phyloP scores from a whole-genome alignment of 1,140 invertebrate species.

The Chlorops oryzae region DNA sequence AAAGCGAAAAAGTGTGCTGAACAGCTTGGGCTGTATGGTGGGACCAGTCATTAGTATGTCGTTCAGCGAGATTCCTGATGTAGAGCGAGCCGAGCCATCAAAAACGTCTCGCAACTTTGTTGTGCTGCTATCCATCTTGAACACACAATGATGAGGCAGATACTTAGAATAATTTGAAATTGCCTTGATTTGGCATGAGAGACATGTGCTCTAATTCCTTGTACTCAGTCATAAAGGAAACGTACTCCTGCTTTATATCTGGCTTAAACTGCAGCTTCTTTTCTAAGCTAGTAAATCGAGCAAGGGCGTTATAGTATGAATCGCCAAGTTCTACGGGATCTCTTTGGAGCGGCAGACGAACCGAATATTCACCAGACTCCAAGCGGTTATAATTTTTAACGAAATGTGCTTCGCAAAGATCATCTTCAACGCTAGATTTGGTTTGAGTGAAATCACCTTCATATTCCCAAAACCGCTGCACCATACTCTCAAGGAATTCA shows the following conservation, averaged over 20 bases:
- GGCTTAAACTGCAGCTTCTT: background rate
- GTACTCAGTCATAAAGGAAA: slow-evolving; percentile 25
- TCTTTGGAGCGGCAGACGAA: background rate
- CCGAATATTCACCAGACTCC: slow-evolving; percentile 2
- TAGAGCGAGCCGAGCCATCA: slow-evolving; percentile 12
- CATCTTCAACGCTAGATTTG: slow-evolving; percentile 1
- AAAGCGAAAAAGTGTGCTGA: slow-evolving; percentile 44
- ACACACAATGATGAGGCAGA: slow-evolving; percentile 17
- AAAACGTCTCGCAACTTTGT: slow-evolving; percentile 21
- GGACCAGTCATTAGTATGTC: slow-evolving; percentile 15
- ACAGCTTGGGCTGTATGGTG: slow-evolving; percentile 22
- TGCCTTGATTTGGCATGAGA: slow-evolving; percentile 22
- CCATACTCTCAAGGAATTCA: background rate
- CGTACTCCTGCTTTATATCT: slow-evolving; percentile 8
- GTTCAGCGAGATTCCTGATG: slow-evolving; percentile 19
- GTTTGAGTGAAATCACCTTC: too few relatives aligned
- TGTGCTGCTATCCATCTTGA: slow-evolving; percentile 14
- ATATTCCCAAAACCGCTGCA: slow-evolving; percentile 18
- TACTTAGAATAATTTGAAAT: slow-evolving; percentile 15
- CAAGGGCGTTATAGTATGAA: slow-evolving; percentile 1
- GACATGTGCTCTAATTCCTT: slow-evolving; percentile 4
- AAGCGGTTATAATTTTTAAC: background rate
- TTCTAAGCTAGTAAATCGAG: background rate
- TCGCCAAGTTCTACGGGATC: background rate
- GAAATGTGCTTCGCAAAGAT: slow-evolving; percentile 6